Conservation (phyloP, 1,140 invertebrate genomes). For the Panagrolaimus sp. region DNA sequence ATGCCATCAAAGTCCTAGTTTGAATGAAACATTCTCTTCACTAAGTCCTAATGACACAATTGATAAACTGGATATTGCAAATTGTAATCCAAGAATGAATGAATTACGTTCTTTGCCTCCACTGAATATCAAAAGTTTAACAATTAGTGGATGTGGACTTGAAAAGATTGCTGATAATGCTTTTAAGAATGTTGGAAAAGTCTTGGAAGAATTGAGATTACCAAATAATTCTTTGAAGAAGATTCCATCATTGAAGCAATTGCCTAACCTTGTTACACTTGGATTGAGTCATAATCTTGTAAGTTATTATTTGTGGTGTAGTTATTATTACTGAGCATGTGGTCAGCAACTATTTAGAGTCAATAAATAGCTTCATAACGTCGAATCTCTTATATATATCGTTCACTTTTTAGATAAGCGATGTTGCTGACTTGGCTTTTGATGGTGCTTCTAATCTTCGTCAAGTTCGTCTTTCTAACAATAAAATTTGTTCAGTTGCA, state of each 20-base stretch:
- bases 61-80: conserved; percentile 2
- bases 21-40: neutral
- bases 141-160: conserved; percentile 33
- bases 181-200: conserved; percentile 24
- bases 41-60: neutral
- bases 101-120: neutral
- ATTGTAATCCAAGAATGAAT: neutral
- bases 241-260: conserved; percentile 25
- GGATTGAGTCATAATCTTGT: conserved; percentile 43
- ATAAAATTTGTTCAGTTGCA: conserved; percentile 44
- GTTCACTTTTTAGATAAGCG: conserved; percentile 32
- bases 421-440: conserved; percentile 39
- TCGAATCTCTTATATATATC: too few relatives aligned
- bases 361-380: too few relatives aligned
- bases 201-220: conserved; percentile 37
- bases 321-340: too few relatives aligned
- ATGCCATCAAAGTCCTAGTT: neutral
- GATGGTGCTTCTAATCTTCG: conserved; percentile 35
- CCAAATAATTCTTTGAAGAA: conserved; percentile 32
- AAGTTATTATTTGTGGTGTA: neutral
- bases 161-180: conserved; percentile 18
- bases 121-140: conserved; percentile 23
- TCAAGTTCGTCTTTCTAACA: conserved; percentile 43
- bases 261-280: conserved; percentile 30
- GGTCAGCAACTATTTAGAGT: too few relatives aligned